Evolutionary conservation across 2,888 invertebrate genomes (phyloP).

Genomic region (Pristionchus maxplancki): DNA sequence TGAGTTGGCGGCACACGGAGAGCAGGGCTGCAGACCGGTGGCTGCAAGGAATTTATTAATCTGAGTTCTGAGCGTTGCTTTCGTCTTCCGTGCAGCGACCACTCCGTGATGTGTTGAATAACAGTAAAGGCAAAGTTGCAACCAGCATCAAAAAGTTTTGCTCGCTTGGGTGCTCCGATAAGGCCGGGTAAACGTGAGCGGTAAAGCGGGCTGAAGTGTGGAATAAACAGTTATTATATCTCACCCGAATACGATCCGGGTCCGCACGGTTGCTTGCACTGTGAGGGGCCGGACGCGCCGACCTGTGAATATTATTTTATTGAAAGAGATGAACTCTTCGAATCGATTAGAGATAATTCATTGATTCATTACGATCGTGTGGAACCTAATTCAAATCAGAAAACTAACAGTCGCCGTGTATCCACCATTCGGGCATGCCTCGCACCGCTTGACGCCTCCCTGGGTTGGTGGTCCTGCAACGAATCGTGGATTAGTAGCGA

Average conservation of each 20-base stretch:
- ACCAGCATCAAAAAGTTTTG: too few relatives aligned
- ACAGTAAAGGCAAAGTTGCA: too few relatives aligned
- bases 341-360: neutral
- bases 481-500: neutral
- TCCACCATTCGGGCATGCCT: constrained; percentile 84
- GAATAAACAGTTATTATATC: too few relatives aligned
- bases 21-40: constrained; percentile 90
- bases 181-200: too few relatives aligned
- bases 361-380: neutral
- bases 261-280: constrained; percentile 86
- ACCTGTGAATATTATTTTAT: constrained; percentile 49
- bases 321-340: neutral
- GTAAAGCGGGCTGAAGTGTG: too few relatives aligned
- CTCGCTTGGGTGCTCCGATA: too few relatives aligned
- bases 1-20: constrained; percentile 92
- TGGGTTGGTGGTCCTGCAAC: constrained; percentile 61
- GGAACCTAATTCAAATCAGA: neutral
- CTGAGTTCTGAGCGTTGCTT: too few relatives aligned
- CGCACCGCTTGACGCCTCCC: constrained; percentile 82
- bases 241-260: constrained; percentile 82
- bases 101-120: too few relatives aligned
- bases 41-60: constrained; percentile 11
- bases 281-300: constrained; percentile 77
- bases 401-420: constrained; percentile 77
- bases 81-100: too few relatives aligned